Percentiles rank a stretch among this genome's conserved stretches.
phyloP scores from a whole-genome alignment of 2,113 vertebrate species.

The Tetrax tetrax region DNA sequence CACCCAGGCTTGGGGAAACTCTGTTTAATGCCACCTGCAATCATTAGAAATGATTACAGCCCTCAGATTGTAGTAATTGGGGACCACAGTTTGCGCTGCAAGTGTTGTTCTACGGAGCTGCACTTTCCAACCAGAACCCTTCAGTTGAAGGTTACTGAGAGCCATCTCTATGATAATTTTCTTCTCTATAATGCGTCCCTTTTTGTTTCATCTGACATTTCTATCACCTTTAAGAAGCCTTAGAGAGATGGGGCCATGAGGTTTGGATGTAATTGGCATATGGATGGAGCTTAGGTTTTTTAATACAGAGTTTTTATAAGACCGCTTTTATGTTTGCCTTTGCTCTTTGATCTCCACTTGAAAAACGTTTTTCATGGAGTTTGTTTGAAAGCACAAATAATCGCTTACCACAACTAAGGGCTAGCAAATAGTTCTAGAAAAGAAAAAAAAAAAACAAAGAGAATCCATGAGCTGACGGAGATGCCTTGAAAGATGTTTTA shows the following conservation, averaged over 20 bases:
- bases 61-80: background rate
- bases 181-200: background rate
- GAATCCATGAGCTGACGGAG: constrained; percentile 48
- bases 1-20: background rate
- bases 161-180: constrained; percentile 12
- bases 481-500: constrained; percentile 58
- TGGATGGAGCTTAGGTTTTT: constrained; percentile 66
- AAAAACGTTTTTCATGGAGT: constrained; percentile 69
- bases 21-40: background rate
- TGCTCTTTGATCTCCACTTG: constrained; percentile 77
- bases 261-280: constrained; percentile 67
- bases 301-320: constrained; percentile 73
- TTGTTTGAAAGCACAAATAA: constrained; percentile 78
- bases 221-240: constrained; percentile 57
- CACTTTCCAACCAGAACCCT: background rate
- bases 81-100: background rate
- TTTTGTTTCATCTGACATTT: constrained; percentile 55
- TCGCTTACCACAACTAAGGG: constrained; percentile 75
- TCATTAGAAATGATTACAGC: background rate
- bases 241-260: constrained; percentile 21
- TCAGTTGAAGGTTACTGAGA: background rate
- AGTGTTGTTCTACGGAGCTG: background rate
- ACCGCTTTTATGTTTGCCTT: constrained; percentile 75
- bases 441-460: constrained; percentile 62
- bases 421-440: constrained; percentile 64